phyloP scores from a whole-genome alignment of 2,113 vertebrate species.

The Clarias macrocephalus region DNA sequence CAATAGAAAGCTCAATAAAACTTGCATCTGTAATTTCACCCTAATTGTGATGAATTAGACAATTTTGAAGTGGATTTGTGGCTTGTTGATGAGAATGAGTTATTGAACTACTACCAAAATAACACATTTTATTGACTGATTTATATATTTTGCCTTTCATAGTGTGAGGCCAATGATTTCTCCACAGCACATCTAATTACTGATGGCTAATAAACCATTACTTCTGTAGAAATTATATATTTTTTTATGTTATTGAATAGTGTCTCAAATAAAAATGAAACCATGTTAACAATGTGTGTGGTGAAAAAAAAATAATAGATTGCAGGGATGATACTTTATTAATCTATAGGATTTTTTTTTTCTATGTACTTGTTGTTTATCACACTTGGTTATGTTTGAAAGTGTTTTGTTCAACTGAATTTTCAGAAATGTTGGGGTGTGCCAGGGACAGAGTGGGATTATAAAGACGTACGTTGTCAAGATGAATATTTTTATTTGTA shows the following conservation, averaged over 20 bases:
- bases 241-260: background rate
- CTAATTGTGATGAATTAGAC: constrained; percentile 28
- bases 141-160: background rate
- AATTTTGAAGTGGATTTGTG: background rate
- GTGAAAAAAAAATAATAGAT: background rate
- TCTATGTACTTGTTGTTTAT: background rate
- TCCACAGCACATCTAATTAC: background rate
- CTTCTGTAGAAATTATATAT: background rate
- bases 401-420: background rate
- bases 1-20: background rate
- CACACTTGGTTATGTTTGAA: background rate
- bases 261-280: background rate
- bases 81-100: constrained; percentile 10
- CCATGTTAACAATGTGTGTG: background rate
- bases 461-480: background rate
- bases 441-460: background rate
- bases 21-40: background rate
- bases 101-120: constrained; percentile 3
- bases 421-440: background rate
- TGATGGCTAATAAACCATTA: background rate
- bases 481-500: background rate
- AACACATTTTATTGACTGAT: constrained; percentile 8
- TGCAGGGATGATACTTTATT: too few relatives aligned
- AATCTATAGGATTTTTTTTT: background rate
- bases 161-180: background rate